Percentiles rank a stretch among this genome's conserved stretches.
Evolutionary conservation across 1,140 invertebrate species (phyloP).

Genomic region (Stenopsyche tienmushanensis): DNA sequence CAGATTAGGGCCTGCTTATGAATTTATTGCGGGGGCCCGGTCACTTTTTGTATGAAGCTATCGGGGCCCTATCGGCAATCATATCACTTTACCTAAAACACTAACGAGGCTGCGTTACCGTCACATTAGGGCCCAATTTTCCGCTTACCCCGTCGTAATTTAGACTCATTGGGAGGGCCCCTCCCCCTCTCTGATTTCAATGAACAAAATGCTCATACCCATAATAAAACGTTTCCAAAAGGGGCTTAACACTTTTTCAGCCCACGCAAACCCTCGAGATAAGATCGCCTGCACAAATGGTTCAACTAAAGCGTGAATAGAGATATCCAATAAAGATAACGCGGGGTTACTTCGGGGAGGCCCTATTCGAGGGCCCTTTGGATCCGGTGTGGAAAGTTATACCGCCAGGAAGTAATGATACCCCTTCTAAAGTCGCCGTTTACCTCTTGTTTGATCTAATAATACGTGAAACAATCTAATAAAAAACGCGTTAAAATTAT

Average conservation of each 20-base stretch:
- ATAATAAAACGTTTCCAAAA: conserved; percentile 24
- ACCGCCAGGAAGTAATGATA: conserved; percentile 31
- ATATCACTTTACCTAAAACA: conserved; percentile 33
- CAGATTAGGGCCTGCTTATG: conserved; percentile 15
- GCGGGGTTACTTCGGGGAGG: conserved; percentile 20
- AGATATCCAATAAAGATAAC: conserved; percentile 41
- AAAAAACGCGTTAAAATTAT: too few relatives aligned
- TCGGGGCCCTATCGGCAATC: conserved; percentile 35
- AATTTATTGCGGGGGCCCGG: background rate
- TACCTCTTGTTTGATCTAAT: conserved; percentile 14
- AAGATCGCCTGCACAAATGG: conserved; percentile 38
- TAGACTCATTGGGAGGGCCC: background rate
- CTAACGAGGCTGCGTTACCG: conserved; percentile 36
- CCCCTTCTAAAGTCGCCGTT: conserved; percentile 7
- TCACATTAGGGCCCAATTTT: conserved; percentile 39
- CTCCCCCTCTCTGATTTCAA: conserved; percentile 13
- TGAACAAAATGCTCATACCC: conserved; percentile 13
- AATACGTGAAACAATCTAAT: background rate
- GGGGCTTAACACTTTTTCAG: conserved; percentile 22
- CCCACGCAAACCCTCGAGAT: conserved; percentile 18
- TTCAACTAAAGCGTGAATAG: conserved; percentile 38
- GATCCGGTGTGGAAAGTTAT: conserved; percentile 23
- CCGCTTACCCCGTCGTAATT: conserved; percentile 26
- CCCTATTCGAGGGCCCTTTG: conserved; percentile 18
- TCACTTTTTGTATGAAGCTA: conserved; percentile 18